phyloP scores from a whole-genome alignment of 2,797 vertebrate species.

The Nannoperca australis region DNA sequence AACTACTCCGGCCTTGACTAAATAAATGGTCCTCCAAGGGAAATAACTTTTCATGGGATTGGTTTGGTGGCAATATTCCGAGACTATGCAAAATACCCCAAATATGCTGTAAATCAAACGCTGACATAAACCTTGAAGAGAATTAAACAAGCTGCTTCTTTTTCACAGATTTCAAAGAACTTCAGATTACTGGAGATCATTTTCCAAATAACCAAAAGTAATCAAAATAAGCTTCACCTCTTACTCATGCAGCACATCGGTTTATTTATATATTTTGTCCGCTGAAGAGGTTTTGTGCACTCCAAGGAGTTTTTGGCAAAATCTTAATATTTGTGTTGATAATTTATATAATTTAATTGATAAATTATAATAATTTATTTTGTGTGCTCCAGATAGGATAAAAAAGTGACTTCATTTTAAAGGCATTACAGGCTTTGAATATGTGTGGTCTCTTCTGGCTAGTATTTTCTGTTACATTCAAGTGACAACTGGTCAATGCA shows the following conservation, averaged over 20 bases:
- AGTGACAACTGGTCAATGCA: background rate
- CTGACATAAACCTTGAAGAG: constrained; percentile 46
- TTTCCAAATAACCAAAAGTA: constrained; percentile 17
- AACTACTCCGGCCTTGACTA: constrained; percentile 83
- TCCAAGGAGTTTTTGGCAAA: background rate
- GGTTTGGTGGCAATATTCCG: constrained; percentile 73
- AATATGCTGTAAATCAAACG: constrained; percentile 73
- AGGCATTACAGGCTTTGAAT: background rate
- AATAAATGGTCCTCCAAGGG: constrained; percentile 80
- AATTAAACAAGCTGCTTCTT: constrained; percentile 43
- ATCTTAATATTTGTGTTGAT: background rate
- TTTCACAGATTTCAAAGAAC: constrained; percentile 30
- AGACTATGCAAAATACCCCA: constrained; percentile 72
- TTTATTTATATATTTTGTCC: background rate
- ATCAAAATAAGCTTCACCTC: constrained; percentile 14
- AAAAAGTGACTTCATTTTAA: constrained; percentile 14
- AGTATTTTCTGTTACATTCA: background rate
- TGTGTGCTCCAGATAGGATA: background rate
- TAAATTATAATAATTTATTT: too few relatives aligned
- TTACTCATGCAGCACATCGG: background rate
- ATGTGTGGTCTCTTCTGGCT: background rate
- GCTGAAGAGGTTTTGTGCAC: too few relatives aligned
- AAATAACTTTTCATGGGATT: constrained; percentile 82
- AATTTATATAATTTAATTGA: background rate
- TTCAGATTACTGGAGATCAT: constrained; percentile 27